phyloP scores from a whole-genome alignment of 2,113 vertebrate species.

The Falcunculus frontatus region DNA sequence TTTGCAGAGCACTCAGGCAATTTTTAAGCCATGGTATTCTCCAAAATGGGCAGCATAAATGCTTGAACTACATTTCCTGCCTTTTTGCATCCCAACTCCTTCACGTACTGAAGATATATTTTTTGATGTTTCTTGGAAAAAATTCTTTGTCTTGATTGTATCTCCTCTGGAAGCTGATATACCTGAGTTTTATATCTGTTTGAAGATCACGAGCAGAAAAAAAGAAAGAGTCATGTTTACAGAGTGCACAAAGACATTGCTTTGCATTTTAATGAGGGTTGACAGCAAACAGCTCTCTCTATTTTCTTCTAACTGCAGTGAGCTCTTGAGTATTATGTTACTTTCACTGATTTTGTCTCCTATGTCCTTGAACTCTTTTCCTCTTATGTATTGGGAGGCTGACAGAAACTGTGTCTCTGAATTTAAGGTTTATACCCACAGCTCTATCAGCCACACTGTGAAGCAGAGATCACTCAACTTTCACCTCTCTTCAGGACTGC shows the following conservation, averaged over 20 bases:
- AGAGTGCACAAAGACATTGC: background rate
- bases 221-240: background rate
- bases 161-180: background rate
- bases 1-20: background rate
- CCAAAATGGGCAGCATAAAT: background rate
- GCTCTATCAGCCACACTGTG: background rate
- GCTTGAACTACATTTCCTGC: background rate
- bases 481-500: background rate
- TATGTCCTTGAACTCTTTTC: background rate
- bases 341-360: background rate
- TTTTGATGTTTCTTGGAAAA: background rate
- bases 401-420: background rate
- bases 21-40: background rate
- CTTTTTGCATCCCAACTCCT: background rate
- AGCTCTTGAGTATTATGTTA: background rate
- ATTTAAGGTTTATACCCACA: background rate
- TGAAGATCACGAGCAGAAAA: background rate
- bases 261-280: background rate
- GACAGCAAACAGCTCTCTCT: background rate
- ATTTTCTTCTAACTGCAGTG: background rate
- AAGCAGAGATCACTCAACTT: background rate
- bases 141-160: background rate
- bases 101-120: background rate
- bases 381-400: background rate
- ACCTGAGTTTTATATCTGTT: background rate